Evolutionary conservation across 2,113 vertebrate species (phyloP), one percentile per base, ranked within the genome.

Genomic region (mouse (Mus musculus)): DNA sequence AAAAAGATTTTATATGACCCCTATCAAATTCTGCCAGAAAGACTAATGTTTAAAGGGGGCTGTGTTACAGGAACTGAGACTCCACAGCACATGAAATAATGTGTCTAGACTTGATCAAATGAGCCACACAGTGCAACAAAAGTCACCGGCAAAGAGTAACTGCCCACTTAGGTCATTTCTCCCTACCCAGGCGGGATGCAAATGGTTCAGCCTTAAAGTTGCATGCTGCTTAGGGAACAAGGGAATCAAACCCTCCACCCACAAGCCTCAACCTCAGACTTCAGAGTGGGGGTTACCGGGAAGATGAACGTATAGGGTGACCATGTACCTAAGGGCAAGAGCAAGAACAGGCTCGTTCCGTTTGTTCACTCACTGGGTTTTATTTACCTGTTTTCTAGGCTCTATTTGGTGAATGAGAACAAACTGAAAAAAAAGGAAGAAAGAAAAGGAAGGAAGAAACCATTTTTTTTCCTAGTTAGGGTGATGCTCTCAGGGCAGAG

Each of bases 31-130:
- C 91, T 95, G 81, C 75, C 36, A 96, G 95, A 91, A 96, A 95
- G 72, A 93, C 94, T 92, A 97, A 96, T 96, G 96, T 89, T 94
- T 77, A 72, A 96, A 97, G 90, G 97, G 94, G 87, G 22, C 92
- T 95, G 16, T 85, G 65, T 94, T 93, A 96, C 36, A 81, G 82
- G 90, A 65, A 94, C 69, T 39, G 67, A 95, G 81, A 94, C 11
- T 22, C 56, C 87, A 78, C 6, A 36, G 93, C 82, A 88, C 69
- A 91, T 46, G 49, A 84, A 65, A 92, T 90, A 90, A 82, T 67
- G 39, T 69, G 73, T 97, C 94, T 95, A 92, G 93, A 95, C 77
- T 92, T 96, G 91, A 96, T 95, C 90, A 96, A 95, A 92, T 26
- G 42, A 97, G 77, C 72, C 86, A 95, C 67, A 94, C 71, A 89